Evolutionary conservation across 2,888 invertebrate species (phyloP).

Genomic region (Trachelus troglodyta): DNA sequence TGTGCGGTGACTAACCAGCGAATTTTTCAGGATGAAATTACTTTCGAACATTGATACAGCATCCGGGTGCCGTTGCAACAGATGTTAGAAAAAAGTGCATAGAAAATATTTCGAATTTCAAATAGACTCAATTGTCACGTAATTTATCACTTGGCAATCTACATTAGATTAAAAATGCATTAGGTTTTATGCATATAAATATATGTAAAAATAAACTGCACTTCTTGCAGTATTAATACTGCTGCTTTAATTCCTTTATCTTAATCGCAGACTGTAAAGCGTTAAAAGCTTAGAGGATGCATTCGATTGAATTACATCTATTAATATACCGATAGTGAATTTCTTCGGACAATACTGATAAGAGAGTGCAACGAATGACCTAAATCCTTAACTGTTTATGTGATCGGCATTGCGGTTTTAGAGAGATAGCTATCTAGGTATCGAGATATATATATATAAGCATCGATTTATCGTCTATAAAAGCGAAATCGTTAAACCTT

Average conservation of each 20-base stretch:
- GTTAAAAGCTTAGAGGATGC: background rate
- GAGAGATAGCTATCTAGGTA: background rate
- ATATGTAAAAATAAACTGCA: background rate
- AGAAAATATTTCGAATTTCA: no score
- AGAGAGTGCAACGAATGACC: background rate
- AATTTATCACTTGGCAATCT: background rate
- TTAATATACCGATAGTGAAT: background rate
- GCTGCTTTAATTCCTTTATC: background rate
- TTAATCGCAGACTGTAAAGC: background rate
- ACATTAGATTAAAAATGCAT: background rate
- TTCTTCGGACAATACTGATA: background rate
- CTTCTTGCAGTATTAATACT: background rate
- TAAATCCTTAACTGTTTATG: slow-evolving; percentile 6
- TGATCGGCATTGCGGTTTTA: background rate
- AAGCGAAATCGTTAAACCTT: slow-evolving; percentile 12
- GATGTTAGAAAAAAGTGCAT: no score
- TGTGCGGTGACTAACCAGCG: background rate
- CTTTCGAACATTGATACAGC: no score
- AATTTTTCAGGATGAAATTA: background rate
- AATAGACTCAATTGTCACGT: no score
- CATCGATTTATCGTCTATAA: slow-evolving; percentile 16
- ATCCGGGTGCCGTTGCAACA: no score
- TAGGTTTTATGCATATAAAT: background rate
- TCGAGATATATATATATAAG: background rate
- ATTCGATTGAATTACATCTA: background rate